Evolutionary conservation across 2,888 invertebrate genomes (phyloP).

Genomic region (Lepidocyrtinus sp.): DNA sequence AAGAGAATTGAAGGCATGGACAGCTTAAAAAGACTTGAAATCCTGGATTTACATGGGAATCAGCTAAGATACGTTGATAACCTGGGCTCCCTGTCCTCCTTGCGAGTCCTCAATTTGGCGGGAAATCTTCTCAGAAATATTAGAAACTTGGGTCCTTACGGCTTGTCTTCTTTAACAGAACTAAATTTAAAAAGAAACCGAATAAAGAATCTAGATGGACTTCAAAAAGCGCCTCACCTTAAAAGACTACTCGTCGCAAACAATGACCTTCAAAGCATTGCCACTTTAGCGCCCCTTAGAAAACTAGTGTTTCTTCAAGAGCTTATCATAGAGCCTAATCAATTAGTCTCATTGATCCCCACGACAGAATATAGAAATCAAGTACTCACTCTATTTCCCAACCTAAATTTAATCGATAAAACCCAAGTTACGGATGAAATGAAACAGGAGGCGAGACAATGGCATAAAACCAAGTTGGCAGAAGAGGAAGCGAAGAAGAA

Average conservation of each 20-base stretch:
- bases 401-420: constrained; percentile 61
- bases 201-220: constrained; percentile 84
- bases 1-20: constrained; percentile 85
- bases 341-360: constrained; percentile 28
- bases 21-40: constrained; percentile 84
- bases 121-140: constrained; percentile 90
- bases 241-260: constrained; percentile 88
- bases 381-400: constrained; percentile 65
- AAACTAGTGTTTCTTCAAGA: constrained; percentile 66
- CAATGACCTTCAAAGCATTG: constrained; percentile 79
- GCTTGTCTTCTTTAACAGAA: constrained; percentile 85
- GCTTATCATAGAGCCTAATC: constrained; percentile 67
- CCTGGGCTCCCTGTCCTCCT: constrained; percentile 79
- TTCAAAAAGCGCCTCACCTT: constrained; percentile 83
- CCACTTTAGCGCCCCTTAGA: constrained; percentile 58
- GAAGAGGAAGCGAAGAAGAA: constrained; percentile 62
- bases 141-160: constrained; percentile 83
- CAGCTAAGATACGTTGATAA: constrained; percentile 84
- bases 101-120: constrained; percentile 93
- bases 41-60: constrained; percentile 94
- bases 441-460: constrained; percentile 61
- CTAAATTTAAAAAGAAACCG: constrained; percentile 91
- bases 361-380: constrained; percentile 62
- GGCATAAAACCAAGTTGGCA: constrained; percentile 61
- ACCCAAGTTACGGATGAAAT: constrained; percentile 60